A percentile compares a stretch with the other conserved stretches of the same genome.
Evolutionary conservation across 92 coral and sea anemone species (phyloP).

Genomic region (Pocillopora meandrina): DNA sequence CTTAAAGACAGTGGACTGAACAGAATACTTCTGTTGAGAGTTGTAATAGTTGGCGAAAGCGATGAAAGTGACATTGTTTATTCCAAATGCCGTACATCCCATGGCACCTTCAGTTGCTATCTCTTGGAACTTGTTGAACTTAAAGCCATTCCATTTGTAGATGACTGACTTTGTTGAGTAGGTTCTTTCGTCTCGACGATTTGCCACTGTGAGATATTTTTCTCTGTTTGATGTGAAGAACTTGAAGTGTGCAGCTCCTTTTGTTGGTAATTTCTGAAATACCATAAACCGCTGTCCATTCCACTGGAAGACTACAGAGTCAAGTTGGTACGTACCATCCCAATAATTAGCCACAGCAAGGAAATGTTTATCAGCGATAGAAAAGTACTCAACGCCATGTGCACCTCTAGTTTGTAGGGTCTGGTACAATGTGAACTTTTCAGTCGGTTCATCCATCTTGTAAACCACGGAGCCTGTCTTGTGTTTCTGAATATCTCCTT

Average conservation of each 20-base stretch:
- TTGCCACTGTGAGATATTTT: constrained; percentile 27
- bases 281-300: background rate
- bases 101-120: background rate
- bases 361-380: constrained; percentile 40
- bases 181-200: background rate
- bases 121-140: constrained; percentile 31
- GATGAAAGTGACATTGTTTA: too few relatives aligned
- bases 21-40: too few relatives aligned
- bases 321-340: background rate
- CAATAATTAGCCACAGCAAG: constrained; percentile 41
- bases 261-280: too few relatives aligned
- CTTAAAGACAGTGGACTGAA: constrained; percentile 2
- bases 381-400: background rate
- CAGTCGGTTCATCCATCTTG: too few relatives aligned
- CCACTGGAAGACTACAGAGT: background rate
- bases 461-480: too few relatives aligned
- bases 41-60: too few relatives aligned
- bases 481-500: too few relatives aligned
- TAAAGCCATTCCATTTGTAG: constrained; percentile 35
- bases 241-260: background rate
- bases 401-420: too few relatives aligned
- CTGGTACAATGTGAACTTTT: too few relatives aligned
- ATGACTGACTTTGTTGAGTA: constrained; percentile 17
- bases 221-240: background rate
- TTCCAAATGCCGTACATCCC: too few relatives aligned